Conservation (phyloP, 2,113 vertebrate genomes). For the Hippopotamus amphibius region DNA sequence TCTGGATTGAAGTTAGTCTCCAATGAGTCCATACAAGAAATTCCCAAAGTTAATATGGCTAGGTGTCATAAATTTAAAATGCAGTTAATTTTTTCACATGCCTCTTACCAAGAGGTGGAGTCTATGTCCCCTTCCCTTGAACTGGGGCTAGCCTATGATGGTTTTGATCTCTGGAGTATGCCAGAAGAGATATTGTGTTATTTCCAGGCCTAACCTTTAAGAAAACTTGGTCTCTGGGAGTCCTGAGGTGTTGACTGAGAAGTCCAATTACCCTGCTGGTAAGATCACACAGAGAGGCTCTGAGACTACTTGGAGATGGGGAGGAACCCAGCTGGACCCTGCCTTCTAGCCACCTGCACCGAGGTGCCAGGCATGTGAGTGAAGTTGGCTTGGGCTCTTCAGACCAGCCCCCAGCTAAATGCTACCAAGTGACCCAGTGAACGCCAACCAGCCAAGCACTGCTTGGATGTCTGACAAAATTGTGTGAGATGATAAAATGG, state of each 20-base stretch:
- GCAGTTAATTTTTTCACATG: not conserved
- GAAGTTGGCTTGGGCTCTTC: not conserved
- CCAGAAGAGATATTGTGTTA: not conserved
- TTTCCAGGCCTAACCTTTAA: not conserved
- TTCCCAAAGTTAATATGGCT: not conserved
- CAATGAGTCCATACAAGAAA: not conserved
- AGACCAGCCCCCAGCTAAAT: not conserved
- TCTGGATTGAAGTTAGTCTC: not conserved
- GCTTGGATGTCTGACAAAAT: not conserved
- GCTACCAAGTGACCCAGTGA: not conserved
- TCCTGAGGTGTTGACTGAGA: not conserved
- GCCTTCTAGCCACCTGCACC: not conserved
- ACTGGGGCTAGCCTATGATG: not conserved
- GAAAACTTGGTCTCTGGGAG: not conserved
- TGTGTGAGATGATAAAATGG: not conserved
- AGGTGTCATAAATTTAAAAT: not conserved
- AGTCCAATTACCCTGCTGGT: not conserved
- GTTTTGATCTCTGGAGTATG: not conserved
- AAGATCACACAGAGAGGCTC: not conserved
- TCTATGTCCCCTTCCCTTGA: not conserved
- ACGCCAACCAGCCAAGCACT: not conserved
- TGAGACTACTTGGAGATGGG: not conserved
- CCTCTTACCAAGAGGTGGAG: not conserved
- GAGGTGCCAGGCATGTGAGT: not conserved
- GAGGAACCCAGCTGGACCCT: not conserved